Evolutionary conservation across 2,888 invertebrate species (phyloP).

Genomic region (Cheiracanthium punctorium): DNA sequence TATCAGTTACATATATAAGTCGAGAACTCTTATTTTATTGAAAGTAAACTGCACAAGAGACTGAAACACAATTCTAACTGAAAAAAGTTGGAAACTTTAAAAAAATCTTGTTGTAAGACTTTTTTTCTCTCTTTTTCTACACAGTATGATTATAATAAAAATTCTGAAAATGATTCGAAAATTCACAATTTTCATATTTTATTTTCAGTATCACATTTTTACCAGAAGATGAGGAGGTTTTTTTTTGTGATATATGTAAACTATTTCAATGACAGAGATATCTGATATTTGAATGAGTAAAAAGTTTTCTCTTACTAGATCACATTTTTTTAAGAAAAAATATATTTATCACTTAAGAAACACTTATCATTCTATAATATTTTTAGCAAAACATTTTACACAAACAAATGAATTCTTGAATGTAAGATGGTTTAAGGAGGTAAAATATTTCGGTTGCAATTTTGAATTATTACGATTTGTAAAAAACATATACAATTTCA

Average conservation of each 20-base stretch:
- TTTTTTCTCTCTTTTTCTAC: not conserved
- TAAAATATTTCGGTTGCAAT: constrained; percentile 2
- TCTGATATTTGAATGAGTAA: constrained; percentile 1
- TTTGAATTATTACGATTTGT: constrained; percentile 2
- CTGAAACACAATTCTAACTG: too few species aligned
- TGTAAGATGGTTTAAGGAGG: not conserved
- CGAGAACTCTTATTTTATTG: not conserved
- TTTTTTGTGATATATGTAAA: not conserved
- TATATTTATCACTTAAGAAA: constrained; percentile 15
- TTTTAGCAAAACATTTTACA: not conserved
- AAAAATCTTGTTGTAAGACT: not conserved
- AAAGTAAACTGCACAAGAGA: not conserved
- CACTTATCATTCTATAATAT: not conserved
- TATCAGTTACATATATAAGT: constrained; percentile 12
- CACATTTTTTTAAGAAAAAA: constrained; percentile 13
- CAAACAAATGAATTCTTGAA: constrained; percentile 5
- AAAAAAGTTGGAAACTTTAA: too few species aligned
- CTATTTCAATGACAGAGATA: not conserved
- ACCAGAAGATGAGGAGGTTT: not conserved
- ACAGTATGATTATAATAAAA: not conserved
- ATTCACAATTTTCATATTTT: not conserved
- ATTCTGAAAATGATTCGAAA: not conserved
- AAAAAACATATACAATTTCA: not conserved
- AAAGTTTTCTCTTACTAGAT: constrained; percentile 3
- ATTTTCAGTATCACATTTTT: not conserved